Evolutionary conservation across 2,113 vertebrate genomes (phyloP).

Genomic region (Psittacara wagleri): DNA sequence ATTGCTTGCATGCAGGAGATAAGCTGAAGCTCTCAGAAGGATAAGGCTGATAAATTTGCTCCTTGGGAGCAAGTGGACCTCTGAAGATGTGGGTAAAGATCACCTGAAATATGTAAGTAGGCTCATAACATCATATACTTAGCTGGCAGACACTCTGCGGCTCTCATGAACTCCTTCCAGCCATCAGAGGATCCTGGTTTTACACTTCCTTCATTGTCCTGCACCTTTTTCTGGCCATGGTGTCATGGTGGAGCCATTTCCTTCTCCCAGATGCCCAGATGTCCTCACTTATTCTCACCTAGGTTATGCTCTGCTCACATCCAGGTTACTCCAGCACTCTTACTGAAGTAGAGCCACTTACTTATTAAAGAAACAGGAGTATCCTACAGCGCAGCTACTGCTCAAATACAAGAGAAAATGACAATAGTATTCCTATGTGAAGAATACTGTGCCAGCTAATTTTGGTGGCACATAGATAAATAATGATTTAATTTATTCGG

Average conservation of each 20-base stretch:
- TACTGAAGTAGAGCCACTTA: background rate
- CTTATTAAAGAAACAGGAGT: background rate
- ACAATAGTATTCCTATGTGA: background rate
- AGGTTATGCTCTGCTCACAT: background rate
- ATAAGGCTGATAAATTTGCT: background rate
- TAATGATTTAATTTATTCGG: background rate
- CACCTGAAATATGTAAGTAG: background rate
- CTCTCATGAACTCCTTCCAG: background rate
- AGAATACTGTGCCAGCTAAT: background rate
- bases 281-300: background rate
- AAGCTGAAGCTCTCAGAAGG: background rate
- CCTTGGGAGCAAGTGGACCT: background rate
- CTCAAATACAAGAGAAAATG: background rate
- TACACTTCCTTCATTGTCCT: fast-evolving
- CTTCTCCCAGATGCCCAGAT: background rate
- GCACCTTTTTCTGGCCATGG: background rate
- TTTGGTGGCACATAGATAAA: background rate
- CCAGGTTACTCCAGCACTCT: background rate
- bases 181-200: background rate
- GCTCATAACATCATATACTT: background rate
- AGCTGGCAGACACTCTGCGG: background rate
- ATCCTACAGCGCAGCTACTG: background rate
- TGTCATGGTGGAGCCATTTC: background rate
- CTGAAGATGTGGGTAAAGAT: background rate
- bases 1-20: background rate